Evolutionary conservation across 2,888 invertebrate species (phyloP).

Genomic region (Drymonia ruficornis): DNA sequence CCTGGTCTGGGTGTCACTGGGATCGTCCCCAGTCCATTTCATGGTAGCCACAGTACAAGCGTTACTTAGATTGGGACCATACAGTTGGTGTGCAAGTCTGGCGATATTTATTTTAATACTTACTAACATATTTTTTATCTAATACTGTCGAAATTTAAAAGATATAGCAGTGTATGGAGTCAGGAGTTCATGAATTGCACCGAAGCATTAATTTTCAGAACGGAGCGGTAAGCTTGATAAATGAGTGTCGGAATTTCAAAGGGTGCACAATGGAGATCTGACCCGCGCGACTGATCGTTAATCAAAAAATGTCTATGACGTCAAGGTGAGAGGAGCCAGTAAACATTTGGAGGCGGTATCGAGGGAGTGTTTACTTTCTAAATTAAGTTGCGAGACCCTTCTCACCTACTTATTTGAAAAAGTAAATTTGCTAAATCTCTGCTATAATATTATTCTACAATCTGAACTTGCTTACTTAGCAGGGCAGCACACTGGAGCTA

Average conservation of each 20-base stretch:
- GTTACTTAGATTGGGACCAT: no score
- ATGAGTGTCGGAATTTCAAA: slow-evolving; percentile 78
- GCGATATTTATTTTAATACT: no score
- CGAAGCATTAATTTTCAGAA: slow-evolving; percentile 72
- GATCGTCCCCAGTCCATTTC: no score
- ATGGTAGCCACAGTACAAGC: no score
- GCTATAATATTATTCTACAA: neutral
- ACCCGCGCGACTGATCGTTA: slow-evolving; percentile 70
- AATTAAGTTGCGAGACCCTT: slow-evolving; percentile 2
- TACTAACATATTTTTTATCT: no score
- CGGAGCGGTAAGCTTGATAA: slow-evolving; percentile 81
- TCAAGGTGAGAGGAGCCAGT: slow-evolving; percentile 57
- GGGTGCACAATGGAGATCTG: slow-evolving; percentile 76
- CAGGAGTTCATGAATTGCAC: slow-evolving; percentile 53
- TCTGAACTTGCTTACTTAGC: no score
- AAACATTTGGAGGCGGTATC: slow-evolving; percentile 37
- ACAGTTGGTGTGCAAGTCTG: no score
- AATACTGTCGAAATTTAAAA: neutral
- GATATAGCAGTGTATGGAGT: slow-evolving; percentile 10
- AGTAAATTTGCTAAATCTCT: neutral
- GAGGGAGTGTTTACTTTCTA: slow-evolving; percentile 8
- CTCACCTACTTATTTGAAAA: neutral
- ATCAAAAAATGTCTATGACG: slow-evolving; percentile 76
- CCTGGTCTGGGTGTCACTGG: no score
- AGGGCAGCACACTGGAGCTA: no score